phyloP scores from a whole-genome alignment of 2,113 vertebrate genomes.

The Fulmarus glacialis region DNA sequence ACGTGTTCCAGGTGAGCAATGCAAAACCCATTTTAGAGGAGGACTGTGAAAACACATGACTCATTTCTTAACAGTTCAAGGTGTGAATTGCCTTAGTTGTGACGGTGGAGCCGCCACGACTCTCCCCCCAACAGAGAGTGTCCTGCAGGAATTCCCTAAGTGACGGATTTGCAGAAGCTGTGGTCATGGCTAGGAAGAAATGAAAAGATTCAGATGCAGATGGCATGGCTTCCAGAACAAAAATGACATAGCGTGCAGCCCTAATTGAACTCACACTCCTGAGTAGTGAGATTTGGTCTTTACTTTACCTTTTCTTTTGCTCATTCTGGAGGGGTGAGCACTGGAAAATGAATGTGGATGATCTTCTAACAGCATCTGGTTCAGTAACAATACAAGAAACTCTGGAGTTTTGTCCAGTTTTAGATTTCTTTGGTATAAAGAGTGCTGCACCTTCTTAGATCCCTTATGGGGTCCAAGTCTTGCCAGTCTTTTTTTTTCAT shows the following conservation, averaged over 20 bases:
- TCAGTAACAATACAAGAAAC: not conserved
- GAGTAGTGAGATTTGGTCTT: not conserved
- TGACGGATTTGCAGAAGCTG: not conserved
- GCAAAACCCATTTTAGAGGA: not conserved
- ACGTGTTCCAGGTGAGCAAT: not conserved
- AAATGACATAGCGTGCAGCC: not conserved
- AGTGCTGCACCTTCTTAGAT: not conserved
- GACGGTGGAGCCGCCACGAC: accelerated
- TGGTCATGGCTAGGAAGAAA: not conserved
- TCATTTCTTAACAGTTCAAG: not conserved
- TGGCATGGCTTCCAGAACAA: not conserved
- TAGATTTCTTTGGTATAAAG: not conserved
- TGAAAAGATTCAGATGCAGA: not conserved
- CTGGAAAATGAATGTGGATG: not conserved
- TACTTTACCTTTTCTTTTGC: not conserved
- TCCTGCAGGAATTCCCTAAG: not conserved
- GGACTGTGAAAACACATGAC: not conserved
- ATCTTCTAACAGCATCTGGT: not conserved
- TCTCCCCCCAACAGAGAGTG: not conserved
- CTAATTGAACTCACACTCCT: not conserved
- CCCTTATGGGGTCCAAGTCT: not conserved
- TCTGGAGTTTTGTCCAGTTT: not conserved
- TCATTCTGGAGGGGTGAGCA: not conserved
- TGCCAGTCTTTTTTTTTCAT: not conserved
- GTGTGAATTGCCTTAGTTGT: not conserved